These are phyloP conservation scores for Protobothrops flavoviridis DNA, from an alignment of 2,113 vertebrate genomes.

Conservation along the genomic window DNA sequence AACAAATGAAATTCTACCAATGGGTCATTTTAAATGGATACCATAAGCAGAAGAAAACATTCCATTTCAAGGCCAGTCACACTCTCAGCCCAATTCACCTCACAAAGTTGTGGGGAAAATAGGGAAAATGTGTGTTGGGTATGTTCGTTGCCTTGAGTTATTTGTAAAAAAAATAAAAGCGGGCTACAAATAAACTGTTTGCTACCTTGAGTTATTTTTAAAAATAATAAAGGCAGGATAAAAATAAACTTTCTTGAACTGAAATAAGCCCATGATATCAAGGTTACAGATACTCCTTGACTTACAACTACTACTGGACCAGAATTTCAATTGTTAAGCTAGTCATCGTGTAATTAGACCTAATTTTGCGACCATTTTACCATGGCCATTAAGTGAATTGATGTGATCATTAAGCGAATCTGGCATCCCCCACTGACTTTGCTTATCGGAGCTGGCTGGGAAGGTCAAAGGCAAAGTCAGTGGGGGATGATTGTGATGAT, in stretches of 20 bases:
- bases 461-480: not conserved
- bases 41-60: not conserved
- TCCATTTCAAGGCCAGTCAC: not conserved
- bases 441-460: not conserved
- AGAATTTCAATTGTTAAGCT: not conserved
- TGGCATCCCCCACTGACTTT: not conserved
- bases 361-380: not conserved
- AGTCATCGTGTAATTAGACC: not conserved
- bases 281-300: not conserved
- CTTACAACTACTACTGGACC: not conserved
- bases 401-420: not conserved
- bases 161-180: not conserved
- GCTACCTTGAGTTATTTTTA: not conserved
- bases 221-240: not conserved
- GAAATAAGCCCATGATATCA: not conserved
- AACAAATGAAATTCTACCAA: not conserved
- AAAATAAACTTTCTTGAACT: not conserved
- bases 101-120: not conserved
- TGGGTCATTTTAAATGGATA: not conserved
- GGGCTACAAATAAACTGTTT: not conserved
- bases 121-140: not conserved
- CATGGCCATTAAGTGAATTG: not conserved
- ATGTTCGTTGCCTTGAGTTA: not conserved
- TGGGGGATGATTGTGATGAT: not conserved
- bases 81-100: not conserved